Base-by-base conservation (phyloP, 2,797 vertebrate species). In the Ispidina picta region DNA sequence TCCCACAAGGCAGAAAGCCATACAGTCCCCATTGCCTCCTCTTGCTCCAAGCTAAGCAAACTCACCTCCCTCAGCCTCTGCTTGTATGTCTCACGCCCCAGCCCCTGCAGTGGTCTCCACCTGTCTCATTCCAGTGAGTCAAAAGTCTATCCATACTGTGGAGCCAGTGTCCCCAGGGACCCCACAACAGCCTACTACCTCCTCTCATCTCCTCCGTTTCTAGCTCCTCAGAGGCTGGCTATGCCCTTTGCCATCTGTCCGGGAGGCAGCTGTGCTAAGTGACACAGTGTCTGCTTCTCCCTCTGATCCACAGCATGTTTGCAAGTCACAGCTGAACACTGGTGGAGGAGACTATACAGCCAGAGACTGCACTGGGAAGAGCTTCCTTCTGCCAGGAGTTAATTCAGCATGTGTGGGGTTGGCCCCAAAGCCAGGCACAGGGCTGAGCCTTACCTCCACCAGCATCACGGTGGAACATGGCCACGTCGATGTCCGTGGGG, bases 401-500 rank as follows among this genome's bases (percentile, higher is more conserved):
- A 55, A 51, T 35, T 41, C 1, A 1, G 51, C 41, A 64, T 25
- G n/a, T 1, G 2, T 6, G 5, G 6, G 44, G 12, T 25, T 3
- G 1, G 19, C 15, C 29, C 37, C 66, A 65, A 69, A 68, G 22
- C 8, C 12, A 12, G 58, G 33, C 52, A 18, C 4, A 4, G 2
- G 68, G 43, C 39, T 39, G 58, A 94, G 58, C 65, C 95, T 95
- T 90, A 99, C 99, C 99, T 98, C 98, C 98, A 15, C 97, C 97
- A 35, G 98, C 98, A 29, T 99, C 98, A 74, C 99, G 98, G 96
- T 99, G 99, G 93, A 99, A 99, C 98, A 99, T 99, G 86, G 99
- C 99, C 69, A 99, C 98, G 0, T 99, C 99, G 7, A 99, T 98
- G 97, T 99, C 99, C 0, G 99, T 99, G 28, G 99, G 99, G 79